Percentiles rank a stretch among this genome's conserved stretches.
Evolutionary conservation across 2,888 invertebrate genomes (phyloP).

Genomic region (Cosmorhoe ocellata): DNA sequence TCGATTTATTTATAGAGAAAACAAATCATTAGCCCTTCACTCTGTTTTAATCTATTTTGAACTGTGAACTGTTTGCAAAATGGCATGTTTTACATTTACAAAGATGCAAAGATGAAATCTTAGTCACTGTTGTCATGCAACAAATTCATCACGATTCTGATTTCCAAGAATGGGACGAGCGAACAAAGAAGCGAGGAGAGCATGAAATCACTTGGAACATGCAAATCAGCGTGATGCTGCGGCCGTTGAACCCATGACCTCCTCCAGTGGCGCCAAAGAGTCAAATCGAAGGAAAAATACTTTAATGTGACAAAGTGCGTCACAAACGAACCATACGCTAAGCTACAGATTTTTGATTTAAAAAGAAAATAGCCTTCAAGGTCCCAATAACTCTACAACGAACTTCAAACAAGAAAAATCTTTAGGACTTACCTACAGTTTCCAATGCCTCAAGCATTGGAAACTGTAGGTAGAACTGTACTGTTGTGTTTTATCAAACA

Average conservation of each 20-base stretch:
- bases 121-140: conserved; percentile 42
- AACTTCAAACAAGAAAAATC: no score
- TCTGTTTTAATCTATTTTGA: conserved; percentile 13
- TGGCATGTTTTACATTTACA: background rate
- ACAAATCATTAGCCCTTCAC: conserved; percentile 30
- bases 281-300: background rate
- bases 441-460: no score
- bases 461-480: no score
- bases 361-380: no score
- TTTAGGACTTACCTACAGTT: no score
- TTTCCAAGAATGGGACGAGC: conserved; percentile 43
- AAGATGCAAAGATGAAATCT: background rate
- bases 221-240: conserved; percentile 64
- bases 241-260: conserved; percentile 60
- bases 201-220: conserved; percentile 58
- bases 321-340: no score
- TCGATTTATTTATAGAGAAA: conserved; percentile 31
- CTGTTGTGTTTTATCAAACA: no score
- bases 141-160: conserved; percentile 54
- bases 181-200: conserved; percentile 55
- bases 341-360: no score
- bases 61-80: conserved; percentile 6
- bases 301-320: background rate
- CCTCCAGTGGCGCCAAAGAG: conserved; percentile 14
- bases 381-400: no score